Conservation (phyloP, 2,113 vertebrate species). For the Fregetta grallaria region DNA sequence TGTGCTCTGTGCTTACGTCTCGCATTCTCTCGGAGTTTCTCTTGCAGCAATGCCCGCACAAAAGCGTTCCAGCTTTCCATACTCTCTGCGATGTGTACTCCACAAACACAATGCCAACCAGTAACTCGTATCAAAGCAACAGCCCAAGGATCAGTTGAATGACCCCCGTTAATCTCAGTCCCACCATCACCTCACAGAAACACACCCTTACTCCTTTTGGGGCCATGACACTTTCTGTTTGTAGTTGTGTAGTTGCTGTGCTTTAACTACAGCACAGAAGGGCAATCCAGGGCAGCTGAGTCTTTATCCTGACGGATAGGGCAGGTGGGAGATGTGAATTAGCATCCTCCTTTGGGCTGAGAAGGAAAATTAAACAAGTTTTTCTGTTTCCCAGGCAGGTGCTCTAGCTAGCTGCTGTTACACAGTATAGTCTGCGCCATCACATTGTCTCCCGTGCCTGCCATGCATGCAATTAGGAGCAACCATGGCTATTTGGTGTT, state of each 20-base stretch:
- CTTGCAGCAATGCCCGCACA: not conserved
- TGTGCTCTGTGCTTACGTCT: not conserved
- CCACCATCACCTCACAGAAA: not conserved
- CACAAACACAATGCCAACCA: not conserved
- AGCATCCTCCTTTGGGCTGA: not conserved
- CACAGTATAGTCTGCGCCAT: fast-evolving
- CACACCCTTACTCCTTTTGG: not conserved
- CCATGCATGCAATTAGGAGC: not conserved
- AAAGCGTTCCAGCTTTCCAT: not conserved
- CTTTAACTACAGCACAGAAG: not conserved
- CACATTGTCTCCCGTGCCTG: not conserved
- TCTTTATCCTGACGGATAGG: not conserved
- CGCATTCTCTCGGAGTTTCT: not conserved
- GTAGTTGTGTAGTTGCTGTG: not conserved
- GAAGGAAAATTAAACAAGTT: not conserved
- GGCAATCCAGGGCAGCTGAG: not conserved
- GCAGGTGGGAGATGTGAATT: not conserved
- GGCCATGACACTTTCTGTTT: not conserved
- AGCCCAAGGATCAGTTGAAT: not conserved
- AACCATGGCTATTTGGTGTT: not conserved
- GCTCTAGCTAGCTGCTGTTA: not conserved
- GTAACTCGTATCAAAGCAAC: not conserved
- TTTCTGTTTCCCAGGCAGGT: not conserved
- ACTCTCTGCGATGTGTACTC: not conserved
- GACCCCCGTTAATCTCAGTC: not conserved